Evolutionary conservation across 2,797 vertebrate genomes (phyloP), one percentile per base, ranked within the genome.

Genomic region (Typhlichthys subterraneus): DNA sequence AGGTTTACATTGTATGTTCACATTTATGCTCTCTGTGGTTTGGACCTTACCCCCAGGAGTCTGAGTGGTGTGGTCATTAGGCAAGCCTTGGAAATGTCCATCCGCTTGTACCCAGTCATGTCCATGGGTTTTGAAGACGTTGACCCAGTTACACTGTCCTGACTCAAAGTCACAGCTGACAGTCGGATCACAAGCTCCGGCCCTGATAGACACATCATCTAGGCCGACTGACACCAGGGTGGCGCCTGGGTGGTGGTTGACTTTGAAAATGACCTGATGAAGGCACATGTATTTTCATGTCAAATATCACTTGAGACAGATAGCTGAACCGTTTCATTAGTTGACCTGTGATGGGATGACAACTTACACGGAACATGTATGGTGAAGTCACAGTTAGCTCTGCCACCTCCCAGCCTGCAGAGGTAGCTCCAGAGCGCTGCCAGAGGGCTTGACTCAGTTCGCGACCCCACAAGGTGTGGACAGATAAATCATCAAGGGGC

Each of bases 91-190:
- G 14, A 70, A 83, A 23, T 72, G 84, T 17, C 87, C 87, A 2
- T 48, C 73, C 4, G 85, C 72, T 76, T 87, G 60, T 50, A 87
- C 80, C 90, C 88, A 93, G 52, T 84, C 70, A 63, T 89, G 87
- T 29, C 83, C 81, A 14, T 72, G 80, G 59, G 81, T 72, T 60
- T 50, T 77, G 23, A 46, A 78, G 45, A 65, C 17, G 47, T 87
- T 92, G 58, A 87, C 53, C 91, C 92, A 93, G 59, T 69, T 87
- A 70, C 91, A 92, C 42, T 69, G 75, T 17, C 90, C 89, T 0
- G 88, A 89, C 73, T 93, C 91, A 81, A 94, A 94, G 78, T 93
- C 92, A 80, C 92, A 94, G 80, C 80, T 91, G 61, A 82, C 91
- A 19, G 65, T 53, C 46, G 85, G 76, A 67, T 54, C 53, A 65